A percentile compares a stretch with the other conserved stretches of the same genome.
phyloP scores from a whole-genome alignment of 1,140 invertebrate genomes.

The Formica selysi region DNA sequence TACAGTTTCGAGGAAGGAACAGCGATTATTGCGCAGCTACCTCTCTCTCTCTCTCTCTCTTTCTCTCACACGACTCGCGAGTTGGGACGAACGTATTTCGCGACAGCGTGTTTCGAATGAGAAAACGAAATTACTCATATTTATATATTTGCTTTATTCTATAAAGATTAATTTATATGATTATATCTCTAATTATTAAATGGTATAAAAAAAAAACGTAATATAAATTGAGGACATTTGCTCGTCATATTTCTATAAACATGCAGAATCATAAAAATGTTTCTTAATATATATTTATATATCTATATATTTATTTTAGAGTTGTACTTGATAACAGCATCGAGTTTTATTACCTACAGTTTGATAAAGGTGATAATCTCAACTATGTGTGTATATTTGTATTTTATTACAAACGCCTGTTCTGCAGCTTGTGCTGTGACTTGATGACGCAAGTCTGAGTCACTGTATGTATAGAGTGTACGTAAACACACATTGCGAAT shows the following conservation, averaged over 20 bases:
- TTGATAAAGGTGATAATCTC: not conserved
- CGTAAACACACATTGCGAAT: not conserved
- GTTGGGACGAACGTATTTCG: not conserved
- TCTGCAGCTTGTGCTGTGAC: not conserved
- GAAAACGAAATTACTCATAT: not conserved
- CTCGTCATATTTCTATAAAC: too few species aligned
- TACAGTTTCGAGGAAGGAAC: constrained; percentile 27
- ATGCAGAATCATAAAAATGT: too few species aligned
- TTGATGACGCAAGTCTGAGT: constrained; percentile 33
- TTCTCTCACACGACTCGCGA: constrained; percentile 1
- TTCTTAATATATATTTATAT: too few species aligned
- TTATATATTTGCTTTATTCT: not conserved
- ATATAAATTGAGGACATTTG: too few species aligned
- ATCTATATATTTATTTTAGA: not conserved
- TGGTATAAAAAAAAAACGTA: too few species aligned
- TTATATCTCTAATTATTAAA: too few species aligned
- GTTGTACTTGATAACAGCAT: not conserved
- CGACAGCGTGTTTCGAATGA: not conserved
- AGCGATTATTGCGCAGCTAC: not conserved
- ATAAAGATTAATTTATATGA: not conserved
- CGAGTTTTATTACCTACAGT: not conserved
- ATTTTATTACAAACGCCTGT: constrained; percentile 17
- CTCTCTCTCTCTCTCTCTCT: too few species aligned
- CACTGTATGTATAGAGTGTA: constrained; percentile 1
- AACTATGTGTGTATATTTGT: not conserved